Conservation (phyloP, 2,797 vertebrate species). For the Megaceryle alcyon region DNA sequence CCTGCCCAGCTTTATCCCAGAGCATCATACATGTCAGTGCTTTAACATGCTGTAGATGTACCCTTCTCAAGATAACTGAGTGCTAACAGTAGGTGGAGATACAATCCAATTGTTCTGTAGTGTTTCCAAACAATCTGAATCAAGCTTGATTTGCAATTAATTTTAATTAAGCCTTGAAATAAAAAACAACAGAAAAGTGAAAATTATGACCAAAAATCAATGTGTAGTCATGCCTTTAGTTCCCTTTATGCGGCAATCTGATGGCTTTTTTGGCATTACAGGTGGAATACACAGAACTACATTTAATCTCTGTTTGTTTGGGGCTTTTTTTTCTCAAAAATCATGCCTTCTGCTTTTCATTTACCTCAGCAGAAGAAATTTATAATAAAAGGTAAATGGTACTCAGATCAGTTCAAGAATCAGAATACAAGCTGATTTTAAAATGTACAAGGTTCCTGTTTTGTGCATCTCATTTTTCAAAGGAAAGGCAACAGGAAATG, state of each 20-base stretch:
- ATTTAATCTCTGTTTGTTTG: neutral
- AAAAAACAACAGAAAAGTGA: constrained; percentile 42
- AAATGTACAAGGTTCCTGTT: neutral
- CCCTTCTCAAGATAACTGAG: constrained; percentile 12
- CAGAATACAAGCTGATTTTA: neutral
- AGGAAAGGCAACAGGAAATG: neutral
- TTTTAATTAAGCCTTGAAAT: constrained; percentile 66
- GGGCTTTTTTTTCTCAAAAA: constrained; percentile 25
- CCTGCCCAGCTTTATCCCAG: neutral
- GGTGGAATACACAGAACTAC: neutral
- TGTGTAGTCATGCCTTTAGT: constrained; percentile 14
- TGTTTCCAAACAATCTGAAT: constrained; percentile 46
- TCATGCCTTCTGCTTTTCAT: neutral
- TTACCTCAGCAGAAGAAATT: neutral
- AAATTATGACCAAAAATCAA: constrained; percentile 34
- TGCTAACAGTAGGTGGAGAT: constrained; percentile 72
- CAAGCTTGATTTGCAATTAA: constrained; percentile 31
- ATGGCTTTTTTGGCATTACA: constrained; percentile 35
- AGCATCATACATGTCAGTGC: neutral
- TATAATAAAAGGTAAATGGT: neutral
- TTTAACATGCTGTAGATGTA: neutral
- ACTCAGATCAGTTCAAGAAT: neutral
- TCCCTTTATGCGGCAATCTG: constrained; percentile 13
- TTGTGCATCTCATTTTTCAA: neutral
- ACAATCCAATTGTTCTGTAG: constrained; percentile 48